Conservation (phyloP, 2,888 invertebrate species). For the Platycnemis pennipes region DNA sequence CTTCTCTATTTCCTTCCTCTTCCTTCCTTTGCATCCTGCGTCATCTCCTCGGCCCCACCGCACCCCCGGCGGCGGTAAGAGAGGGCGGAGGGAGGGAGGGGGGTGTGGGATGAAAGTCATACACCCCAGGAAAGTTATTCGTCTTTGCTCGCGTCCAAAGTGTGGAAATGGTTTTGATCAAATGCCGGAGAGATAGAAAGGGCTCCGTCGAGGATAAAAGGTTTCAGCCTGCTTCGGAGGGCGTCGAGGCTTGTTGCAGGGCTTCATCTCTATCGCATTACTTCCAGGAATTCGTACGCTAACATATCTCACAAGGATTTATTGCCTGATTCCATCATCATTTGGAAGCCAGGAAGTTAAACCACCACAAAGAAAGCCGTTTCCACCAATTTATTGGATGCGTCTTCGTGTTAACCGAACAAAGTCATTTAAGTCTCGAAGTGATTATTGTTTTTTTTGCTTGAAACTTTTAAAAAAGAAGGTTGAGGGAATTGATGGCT, state of each 20-base stretch:
- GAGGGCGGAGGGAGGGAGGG: not conserved
- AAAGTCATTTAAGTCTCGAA: too few species aligned
- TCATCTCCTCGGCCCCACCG: not conserved
- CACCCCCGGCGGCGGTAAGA: not conserved
- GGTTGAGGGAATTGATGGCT: too few species aligned
- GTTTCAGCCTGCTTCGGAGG: not conserved
- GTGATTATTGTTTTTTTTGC: too few species aligned
- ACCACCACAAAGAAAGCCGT: not conserved
- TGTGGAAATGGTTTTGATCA: slow-evolving; percentile 32
- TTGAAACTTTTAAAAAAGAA: too few species aligned
- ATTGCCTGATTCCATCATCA: not conserved
- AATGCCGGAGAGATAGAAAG: not conserved
- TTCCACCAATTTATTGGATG: not conserved
- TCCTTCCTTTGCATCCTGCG: not conserved
- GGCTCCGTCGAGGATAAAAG: not conserved
- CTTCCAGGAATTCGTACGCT: not conserved
- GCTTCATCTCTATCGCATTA: not conserved
- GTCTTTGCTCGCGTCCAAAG: not conserved
- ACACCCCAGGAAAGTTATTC: not conserved
- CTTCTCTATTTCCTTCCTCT: not conserved
- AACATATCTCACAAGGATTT: not conserved
- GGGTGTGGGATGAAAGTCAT: not conserved
- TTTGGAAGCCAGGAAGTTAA: not conserved
- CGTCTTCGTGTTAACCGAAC: not conserved
- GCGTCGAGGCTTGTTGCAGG: not conserved